Evolutionary conservation across 2,888 invertebrate genomes (phyloP), one percentile per base, ranked within the genome.

Genomic region (Drosophila meridionalis): DNA sequence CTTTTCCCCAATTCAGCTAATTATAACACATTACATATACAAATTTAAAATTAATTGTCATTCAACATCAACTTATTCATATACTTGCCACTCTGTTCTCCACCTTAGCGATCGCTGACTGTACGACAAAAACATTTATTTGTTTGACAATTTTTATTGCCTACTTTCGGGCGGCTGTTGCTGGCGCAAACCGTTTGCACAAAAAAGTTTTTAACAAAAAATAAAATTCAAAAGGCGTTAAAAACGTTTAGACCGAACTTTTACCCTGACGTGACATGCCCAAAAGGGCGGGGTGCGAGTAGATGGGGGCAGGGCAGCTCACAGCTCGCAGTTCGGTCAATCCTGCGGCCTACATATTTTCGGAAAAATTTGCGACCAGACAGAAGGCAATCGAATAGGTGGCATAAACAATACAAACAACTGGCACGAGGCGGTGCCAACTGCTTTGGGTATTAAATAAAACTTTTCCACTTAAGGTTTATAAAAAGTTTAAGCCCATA

Each of bases 391-490:
- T 87, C 80, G 76, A 76, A 84, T 83, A 82, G 87, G 82, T 84
- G 83, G 82, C 82, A 84, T 77, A 80, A 83, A 75, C 84, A 82
- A 75, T 76, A 53, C 48, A 66, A 66, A 59, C 66, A 65, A 64
- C 38, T 50, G 58, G 45, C 45, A 32, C 53, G 56, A 59, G 53
- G 61, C 45, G 60, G 56, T 55, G 48, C 62, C 69, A 76, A 76
- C 73, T 78, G 78, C 73, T 73, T 67, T 75, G 81, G 76, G 80
- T 76, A 82, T 85, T 82, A 87, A 85, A 87, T 86, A 86, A 86
- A 86, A 86, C 77, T 87, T 86, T 86, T 86, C 85, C 86, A 87
- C 86, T 86, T 86, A 83, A 82, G 85, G 85, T 85, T 85, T 87
- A 85, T 85, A 82, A 85, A 85, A 85, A 85, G 87, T 87, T 85